Conservation (phyloP, 2,888 invertebrate species). For the Ypsolopha sequella region DNA sequence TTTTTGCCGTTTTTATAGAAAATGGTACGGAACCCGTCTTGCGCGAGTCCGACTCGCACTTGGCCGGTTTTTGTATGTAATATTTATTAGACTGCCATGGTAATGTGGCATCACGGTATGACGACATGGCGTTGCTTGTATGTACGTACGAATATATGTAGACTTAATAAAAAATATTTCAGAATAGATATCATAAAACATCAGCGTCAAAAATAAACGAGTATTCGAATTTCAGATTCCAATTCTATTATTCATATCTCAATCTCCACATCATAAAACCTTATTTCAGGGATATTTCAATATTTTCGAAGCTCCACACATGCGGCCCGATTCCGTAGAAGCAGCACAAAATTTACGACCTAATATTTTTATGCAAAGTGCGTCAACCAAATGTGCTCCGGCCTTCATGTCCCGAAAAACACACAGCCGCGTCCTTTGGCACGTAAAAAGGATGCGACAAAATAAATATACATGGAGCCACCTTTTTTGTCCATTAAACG, state of each 20-base stretch:
- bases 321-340: slow-evolving; percentile 47
- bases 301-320: slow-evolving; percentile 47
- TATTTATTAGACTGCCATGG: too few species aligned
- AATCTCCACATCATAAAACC: slow-evolving; percentile 41
- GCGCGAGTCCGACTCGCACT: too few species aligned
- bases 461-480: slow-evolving; percentile 67
- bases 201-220: not conserved
- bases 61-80: too few species aligned
- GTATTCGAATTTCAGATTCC: too few species aligned
- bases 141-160: slow-evolving; percentile 5
- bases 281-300: slow-evolving; percentile 46
- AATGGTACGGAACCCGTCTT: too few species aligned
- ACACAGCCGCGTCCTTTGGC: slow-evolving; percentile 55
- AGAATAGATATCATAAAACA: slow-evolving; percentile 2
- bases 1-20: too few species aligned
- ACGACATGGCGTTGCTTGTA: not conserved
- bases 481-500: slow-evolving; percentile 70
- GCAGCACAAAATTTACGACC: slow-evolving; percentile 57
- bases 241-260: slow-evolving; percentile 16
- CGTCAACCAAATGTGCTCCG: slow-evolving; percentile 64
- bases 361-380: slow-evolving; percentile 69
- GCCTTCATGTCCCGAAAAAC: slow-evolving; percentile 40
- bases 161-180: slow-evolving; percentile 1
- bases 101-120: too few species aligned
- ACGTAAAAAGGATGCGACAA: slow-evolving; percentile 69